Evolutionary conservation across 2,113 vertebrate genomes (phyloP), one percentile per base, ranked within the genome.

Genomic region (Athene noctua): DNA sequence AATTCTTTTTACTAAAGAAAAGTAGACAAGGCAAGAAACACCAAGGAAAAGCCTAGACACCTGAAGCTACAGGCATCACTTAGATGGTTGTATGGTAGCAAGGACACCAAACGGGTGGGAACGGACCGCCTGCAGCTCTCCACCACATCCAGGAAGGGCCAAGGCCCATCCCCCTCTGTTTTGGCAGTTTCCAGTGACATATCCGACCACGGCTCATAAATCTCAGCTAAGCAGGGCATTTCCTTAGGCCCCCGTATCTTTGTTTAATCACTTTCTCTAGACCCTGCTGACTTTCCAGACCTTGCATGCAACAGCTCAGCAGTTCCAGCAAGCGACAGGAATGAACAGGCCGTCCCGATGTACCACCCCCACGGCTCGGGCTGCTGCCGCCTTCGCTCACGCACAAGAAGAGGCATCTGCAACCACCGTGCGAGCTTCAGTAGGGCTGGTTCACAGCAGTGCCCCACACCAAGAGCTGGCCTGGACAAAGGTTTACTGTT

Each of bases 141-240:
- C 1, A 2, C 5, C 70, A 59, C 84, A 36, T 68, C 86, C 84
- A 90, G 89, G 79, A n/a, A 54, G 62, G 70, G 36, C 44, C 40
- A 23, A 44, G 27, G 10, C 70, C 74, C 87, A 67, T 6, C 82
- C 85, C 70, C 51, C 88, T 58, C 15, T 34, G 42, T 38, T 90
- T 11, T 18, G 30, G 94, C 68, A 75, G 67, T 21, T 83, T 78
- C 51, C 47, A 77, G 65, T 80, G 94, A 80, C 83, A 22, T 25
- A 59, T 84, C 83, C 1, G 4, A 79, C 44, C 47, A 1, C 2
- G 61, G 80, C 88, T 93, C 88, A 89, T 93, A 96, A 96, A 95
- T 96, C 95, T 93, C 93, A 85, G 86, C 92, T 72, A 74, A 94
- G 18, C 80, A 74, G 92, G 65, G 52, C 82, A 93, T 40, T 94